Conservation (phyloP, 1,140 invertebrate species). For the Rhopalosiphum maidis region DNA sequence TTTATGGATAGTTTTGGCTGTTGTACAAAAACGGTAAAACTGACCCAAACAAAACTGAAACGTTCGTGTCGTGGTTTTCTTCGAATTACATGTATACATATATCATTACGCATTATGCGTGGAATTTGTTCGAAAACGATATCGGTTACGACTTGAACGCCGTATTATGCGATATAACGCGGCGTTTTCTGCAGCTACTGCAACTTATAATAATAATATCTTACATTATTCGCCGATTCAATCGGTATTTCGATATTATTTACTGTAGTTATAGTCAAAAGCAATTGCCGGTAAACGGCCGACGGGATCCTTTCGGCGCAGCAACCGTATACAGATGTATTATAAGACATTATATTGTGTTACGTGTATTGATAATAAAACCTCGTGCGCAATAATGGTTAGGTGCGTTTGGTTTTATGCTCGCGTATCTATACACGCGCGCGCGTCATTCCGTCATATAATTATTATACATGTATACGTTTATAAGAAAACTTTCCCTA, state of each 20-base stretch:
- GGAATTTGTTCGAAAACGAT: not conserved
- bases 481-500: not conserved
- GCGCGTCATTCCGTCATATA: not conserved
- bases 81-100: not conserved
- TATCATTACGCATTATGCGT: not conserved
- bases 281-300: no score
- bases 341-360: no score
- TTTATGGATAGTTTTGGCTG: not conserved
- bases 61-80: not conserved
- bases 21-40: constrained; percentile 23
- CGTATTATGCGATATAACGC: not conserved
- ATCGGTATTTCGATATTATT: not conserved
- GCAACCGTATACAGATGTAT: no score
- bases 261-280: not conserved
- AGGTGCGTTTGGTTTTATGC: not conserved
- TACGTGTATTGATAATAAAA: no score
- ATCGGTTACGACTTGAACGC: not conserved
- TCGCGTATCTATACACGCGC: not conserved
- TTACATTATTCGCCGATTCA: no score
- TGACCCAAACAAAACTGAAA: not conserved
- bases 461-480: not conserved
- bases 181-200: no score
- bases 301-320: no score
- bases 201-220: no score
- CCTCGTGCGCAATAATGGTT: not conserved